A percentile compares a stretch with the other conserved stretches of the same genome.
These are phyloP conservation scores for Rambutsinella grinnellia DNA, from an alignment of 2,888 invertebrate species.

Conservation along the genomic window DNA sequence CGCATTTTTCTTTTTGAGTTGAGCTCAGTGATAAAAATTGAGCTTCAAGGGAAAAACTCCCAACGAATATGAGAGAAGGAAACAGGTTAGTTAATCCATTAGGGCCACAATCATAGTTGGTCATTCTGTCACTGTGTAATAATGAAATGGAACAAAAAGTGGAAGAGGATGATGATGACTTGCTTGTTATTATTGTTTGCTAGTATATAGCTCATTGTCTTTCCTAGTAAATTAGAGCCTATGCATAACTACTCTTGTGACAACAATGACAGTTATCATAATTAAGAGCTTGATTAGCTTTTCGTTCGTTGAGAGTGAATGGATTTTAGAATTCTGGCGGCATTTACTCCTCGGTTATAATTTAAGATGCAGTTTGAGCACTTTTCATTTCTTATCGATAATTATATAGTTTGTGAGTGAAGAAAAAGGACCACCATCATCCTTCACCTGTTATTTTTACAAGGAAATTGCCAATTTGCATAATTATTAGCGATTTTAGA, in stretches of 20 bases:
- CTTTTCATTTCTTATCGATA: too few relatives aligned
- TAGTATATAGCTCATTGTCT: too few relatives aligned
- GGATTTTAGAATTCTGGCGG: background rate
- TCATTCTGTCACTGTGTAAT: slow-evolving; percentile 41
- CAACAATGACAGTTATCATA: background rate
- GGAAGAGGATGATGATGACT: too few relatives aligned
- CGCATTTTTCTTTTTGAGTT: background rate
- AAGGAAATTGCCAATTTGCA: background rate
- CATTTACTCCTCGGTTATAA: too few relatives aligned
- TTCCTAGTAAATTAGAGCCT: too few relatives aligned
- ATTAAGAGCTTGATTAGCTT: background rate
- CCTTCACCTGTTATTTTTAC: background rate
- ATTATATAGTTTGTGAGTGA: background rate
- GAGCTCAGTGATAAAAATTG: slow-evolving; percentile 1
- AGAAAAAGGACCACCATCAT: background rate
- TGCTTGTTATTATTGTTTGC: too few relatives aligned
- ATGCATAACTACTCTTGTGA: too few relatives aligned
- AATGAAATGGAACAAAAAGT: background rate
- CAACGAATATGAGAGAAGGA: slow-evolving; percentile 3
- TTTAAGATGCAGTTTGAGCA: too few relatives aligned
- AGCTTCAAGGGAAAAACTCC: slow-evolving; percentile 25
- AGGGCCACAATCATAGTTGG: slow-evolving; percentile 13
- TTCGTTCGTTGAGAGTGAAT: background rate
- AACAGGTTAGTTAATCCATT: slow-evolving; percentile 17
- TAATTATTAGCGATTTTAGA: background rate